phyloP scores from a whole-genome alignment of 2,888 invertebrate genomes.

The Colostygia pectinataria region DNA sequence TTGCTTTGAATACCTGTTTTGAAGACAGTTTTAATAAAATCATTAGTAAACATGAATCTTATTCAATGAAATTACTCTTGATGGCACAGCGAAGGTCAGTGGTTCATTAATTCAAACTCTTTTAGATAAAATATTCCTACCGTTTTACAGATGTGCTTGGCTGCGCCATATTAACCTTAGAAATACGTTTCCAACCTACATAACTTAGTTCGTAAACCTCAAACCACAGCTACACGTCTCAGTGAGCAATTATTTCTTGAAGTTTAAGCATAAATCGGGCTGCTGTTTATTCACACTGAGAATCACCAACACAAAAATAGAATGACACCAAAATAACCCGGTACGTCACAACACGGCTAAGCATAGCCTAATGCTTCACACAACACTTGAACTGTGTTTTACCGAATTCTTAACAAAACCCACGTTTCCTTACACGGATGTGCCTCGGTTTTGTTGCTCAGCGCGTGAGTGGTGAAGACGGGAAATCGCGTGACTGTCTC shows the following conservation, averaged over 20 bases:
- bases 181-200: neutral
- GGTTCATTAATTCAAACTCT: too few species aligned
- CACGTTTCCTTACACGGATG: slow-evolving; percentile 48
- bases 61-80: too few species aligned
- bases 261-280: slow-evolving; percentile 50
- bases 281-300: slow-evolving; percentile 65
- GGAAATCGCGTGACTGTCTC: slow-evolving; percentile 66
- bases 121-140: too few species aligned
- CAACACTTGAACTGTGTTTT: slow-evolving; percentile 41
- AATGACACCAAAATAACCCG: slow-evolving; percentile 67
- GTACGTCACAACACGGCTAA: slow-evolving; percentile 53
- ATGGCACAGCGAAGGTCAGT: too few species aligned
- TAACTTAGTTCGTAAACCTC: slow-evolving; percentile 9
- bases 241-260: slow-evolving; percentile 37
- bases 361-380: slow-evolving; percentile 49
- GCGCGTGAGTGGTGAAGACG: slow-evolving; percentile 44
- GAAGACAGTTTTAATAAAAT: too few species aligned
- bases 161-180: too few species aligned
- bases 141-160: too few species aligned
- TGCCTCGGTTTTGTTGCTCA: slow-evolving; percentile 44
- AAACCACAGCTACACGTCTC: slow-evolving; percentile 16
- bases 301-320: slow-evolving; percentile 66
- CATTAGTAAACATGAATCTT: too few species aligned
- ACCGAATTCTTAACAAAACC: slow-evolving; percentile 39
- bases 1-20: too few species aligned